A percentile compares a stretch with the other conserved stretches of the same genome.
Conservation (phyloP, 2,113 vertebrate genomes). For the Halcyon senegalensis region DNA sequence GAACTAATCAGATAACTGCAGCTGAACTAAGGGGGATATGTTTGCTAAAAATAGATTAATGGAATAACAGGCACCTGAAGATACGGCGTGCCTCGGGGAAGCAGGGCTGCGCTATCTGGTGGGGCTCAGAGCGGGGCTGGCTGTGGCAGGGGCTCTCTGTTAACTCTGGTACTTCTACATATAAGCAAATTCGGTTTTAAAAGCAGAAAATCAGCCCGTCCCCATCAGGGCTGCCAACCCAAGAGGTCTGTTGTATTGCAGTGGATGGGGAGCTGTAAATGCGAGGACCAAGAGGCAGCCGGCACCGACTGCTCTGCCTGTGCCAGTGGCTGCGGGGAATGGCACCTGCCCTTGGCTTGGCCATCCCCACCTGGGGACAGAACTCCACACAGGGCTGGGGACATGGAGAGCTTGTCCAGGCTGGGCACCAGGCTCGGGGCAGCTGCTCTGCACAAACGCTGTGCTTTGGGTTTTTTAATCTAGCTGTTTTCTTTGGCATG, state of each 20-base stretch:
- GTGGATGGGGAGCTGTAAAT: fast-evolving
- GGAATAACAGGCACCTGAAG: slow-evolving; percentile 31
- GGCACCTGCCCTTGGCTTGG: neutral
- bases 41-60: slow-evolving; percentile 56
- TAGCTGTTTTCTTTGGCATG: neutral
- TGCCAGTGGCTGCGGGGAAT: fast-evolving
- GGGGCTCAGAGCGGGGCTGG: neutral
- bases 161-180: neutral
- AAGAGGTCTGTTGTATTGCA: neutral
- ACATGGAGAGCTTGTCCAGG: neutral
- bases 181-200: neutral
- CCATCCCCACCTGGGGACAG: fast-evolving
- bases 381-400: neutral
- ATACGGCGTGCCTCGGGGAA: neutral
- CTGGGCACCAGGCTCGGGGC: neutral
- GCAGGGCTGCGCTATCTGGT: neutral
- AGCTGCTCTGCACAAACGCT: neutral
- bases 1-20: slow-evolving; percentile 58
- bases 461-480: neutral
- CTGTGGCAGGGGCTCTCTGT: neutral
- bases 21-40: slow-evolving; percentile 38
- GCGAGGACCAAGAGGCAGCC: neutral
- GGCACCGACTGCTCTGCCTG: neutral
- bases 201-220: neutral
- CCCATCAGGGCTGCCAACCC: neutral